Evolutionary conservation across 2,888 invertebrate species (phyloP).

Genomic region (Zelleria hepariella): DNA sequence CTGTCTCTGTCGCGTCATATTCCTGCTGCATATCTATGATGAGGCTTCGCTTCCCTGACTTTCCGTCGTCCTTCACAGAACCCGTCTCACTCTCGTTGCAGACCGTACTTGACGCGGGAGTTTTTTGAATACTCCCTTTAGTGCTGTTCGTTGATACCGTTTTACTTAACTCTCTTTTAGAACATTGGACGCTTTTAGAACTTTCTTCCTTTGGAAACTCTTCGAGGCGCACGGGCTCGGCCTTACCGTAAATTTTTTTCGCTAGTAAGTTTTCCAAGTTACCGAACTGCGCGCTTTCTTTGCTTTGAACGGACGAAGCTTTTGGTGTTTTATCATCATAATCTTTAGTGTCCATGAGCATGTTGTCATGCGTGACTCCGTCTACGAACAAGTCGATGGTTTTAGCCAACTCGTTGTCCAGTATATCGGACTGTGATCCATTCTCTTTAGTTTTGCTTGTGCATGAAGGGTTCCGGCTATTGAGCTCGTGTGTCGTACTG

Average conservation of each 20-base stretch:
- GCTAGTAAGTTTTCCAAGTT: neutral
- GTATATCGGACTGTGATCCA: neutral
- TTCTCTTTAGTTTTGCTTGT: neutral
- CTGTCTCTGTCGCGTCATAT: neutral
- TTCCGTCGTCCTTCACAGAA: neutral
- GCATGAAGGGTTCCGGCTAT: neutral
- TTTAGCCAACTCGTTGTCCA: neutral
- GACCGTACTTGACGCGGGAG: neutral
- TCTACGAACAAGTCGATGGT: neutral
- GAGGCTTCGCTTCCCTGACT: neutral
- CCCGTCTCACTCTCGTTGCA: neutral
- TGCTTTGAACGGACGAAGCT: neutral
- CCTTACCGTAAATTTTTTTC: neutral
- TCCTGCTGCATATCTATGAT: neutral
- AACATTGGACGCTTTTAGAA: too few relatives aligned
- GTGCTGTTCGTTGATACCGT: neutral
- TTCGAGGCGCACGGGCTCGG: neutral
- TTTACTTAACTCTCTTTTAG: too few relatives aligned
- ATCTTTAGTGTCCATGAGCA: neutral
- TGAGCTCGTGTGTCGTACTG: neutral
- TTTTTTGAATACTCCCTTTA: conserved; percentile 17
- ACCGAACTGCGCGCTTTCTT: neutral
- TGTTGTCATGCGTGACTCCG: neutral
- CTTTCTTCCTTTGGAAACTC: too few relatives aligned
- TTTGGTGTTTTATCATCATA: neutral